Conservation (phyloP, 2,113 vertebrate genomes). For the Turnix velox region DNA sequence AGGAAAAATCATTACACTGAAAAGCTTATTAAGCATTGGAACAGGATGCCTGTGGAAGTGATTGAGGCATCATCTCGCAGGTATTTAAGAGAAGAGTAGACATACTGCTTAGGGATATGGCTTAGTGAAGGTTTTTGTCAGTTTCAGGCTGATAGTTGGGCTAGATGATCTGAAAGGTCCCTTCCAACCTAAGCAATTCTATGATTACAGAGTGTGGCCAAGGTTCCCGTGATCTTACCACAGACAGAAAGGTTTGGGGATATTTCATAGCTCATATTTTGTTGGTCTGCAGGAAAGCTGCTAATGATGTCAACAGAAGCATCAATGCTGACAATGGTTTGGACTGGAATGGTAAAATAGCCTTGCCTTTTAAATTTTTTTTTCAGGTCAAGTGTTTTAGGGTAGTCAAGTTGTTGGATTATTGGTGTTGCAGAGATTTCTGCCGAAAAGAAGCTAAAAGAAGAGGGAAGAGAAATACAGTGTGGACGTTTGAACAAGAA, state of each 20-base stretch:
- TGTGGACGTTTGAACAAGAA: not conserved
- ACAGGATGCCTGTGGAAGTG: too few species aligned
- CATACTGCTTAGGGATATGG: too few species aligned
- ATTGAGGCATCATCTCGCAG: too few species aligned
- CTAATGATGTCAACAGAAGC: not conserved
- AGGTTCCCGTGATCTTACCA: not conserved
- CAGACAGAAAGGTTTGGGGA: not conserved
- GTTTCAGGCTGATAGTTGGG: too few species aligned
- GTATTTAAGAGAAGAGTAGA: too few species aligned
- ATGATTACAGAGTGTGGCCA: not conserved
- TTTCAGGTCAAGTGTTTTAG: not conserved
- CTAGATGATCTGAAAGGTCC: too few species aligned
- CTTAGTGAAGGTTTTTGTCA: too few species aligned
- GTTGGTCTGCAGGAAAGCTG: not conserved
- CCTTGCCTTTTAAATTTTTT: not conserved
- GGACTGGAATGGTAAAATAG: not conserved
- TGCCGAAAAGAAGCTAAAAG: not conserved
- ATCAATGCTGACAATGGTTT: not conserved
- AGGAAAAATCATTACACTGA: too few species aligned
- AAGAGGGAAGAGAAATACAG: not conserved
- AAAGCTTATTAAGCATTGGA: too few species aligned
- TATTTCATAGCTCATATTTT: not conserved
- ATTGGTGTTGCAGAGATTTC: not conserved
- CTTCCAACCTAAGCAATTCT: too few species aligned
- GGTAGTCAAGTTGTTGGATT: not conserved